Conservation (phyloP, 2,113 vertebrate genomes). For the Microtus oregoni region DNA sequence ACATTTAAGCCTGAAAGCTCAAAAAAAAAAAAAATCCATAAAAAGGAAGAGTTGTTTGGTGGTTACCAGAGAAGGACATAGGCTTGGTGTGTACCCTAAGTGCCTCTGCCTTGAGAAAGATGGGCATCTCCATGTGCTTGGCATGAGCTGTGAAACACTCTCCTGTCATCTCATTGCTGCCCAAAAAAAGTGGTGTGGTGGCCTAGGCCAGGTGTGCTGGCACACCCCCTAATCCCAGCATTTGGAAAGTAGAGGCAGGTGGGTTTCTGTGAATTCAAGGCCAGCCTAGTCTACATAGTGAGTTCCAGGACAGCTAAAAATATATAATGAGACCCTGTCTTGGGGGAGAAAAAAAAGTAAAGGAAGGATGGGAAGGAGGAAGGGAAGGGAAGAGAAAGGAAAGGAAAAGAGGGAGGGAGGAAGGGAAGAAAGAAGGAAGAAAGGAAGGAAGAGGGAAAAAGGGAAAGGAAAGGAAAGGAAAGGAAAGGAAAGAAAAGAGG, state of each 20-base stretch:
- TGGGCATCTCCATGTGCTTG: fast-evolving
- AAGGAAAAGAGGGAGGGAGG: no score
- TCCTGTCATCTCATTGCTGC: not conserved
- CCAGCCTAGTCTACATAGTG: not conserved
- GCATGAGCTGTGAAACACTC: fast-evolving
- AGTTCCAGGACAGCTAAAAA: not conserved
- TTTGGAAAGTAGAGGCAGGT: not conserved
- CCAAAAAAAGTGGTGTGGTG: not conserved
- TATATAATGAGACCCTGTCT: not conserved
- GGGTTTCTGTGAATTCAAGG: not conserved
- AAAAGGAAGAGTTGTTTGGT: not conserved
- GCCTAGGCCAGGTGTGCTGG: no score
- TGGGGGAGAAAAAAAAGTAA: not conserved
- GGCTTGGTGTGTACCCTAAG: not conserved
- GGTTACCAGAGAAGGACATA: fast-evolving
- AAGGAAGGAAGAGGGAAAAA: no score
- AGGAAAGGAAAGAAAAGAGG: no score
- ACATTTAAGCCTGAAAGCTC: not conserved
- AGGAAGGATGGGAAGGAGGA: no score
- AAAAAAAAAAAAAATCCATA: not conserved
- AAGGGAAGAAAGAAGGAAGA: not conserved
- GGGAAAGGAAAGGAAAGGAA: not conserved
- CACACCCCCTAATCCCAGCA: not conserved
- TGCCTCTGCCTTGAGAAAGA: not conserved
- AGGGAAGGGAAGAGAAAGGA: not conserved